Percentiles rank a stretch among this genome's conserved stretches.
Evolutionary conservation across 2,888 invertebrate species (phyloP).

Genomic region (Hirtodrosophila confusa): DNA sequence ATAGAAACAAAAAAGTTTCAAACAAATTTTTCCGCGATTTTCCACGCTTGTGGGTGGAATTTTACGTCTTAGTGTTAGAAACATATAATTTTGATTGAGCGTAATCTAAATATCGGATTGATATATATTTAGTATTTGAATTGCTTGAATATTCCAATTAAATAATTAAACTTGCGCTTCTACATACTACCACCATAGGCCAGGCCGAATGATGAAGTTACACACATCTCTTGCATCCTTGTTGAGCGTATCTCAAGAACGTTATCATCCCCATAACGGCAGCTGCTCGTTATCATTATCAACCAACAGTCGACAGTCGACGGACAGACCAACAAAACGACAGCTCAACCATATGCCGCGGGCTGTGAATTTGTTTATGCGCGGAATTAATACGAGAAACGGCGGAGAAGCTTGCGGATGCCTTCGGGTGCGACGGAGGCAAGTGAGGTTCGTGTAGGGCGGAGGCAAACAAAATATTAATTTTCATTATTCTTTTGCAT

Average conservation of each 20-base stretch:
- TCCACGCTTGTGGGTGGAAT: too few relatives aligned
- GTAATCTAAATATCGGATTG: too few relatives aligned
- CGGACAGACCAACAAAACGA: neutral
- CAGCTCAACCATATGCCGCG: constrained; percentile 40
- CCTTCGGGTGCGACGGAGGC: neutral
- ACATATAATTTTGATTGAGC: too few relatives aligned
- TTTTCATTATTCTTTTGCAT: constrained; percentile 15
- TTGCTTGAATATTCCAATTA: constrained; percentile 16
- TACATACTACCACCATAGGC: too few relatives aligned
- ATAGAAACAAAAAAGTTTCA: too few relatives aligned
- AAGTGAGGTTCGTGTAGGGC: neutral
- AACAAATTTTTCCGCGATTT: too few relatives aligned
- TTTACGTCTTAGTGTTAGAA: too few relatives aligned
- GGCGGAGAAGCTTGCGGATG: neutral
- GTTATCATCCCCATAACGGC: constrained; percentile 23
- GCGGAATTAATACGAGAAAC: constrained; percentile 37
- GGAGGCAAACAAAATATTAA: constrained; percentile 28
- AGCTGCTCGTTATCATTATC: constrained; percentile 51
- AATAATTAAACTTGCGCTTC: constrained; percentile 19
- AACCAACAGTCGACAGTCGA: constrained; percentile 3
- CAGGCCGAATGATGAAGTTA: constrained; percentile 1
- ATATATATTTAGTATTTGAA: too few relatives aligned
- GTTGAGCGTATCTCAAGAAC: constrained; percentile 12
- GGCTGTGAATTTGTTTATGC: constrained; percentile 65
- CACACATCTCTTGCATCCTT: constrained; percentile 16